Conservation (phyloP, 2,888 invertebrate genomes). For the Seira sanloemensis region DNA sequence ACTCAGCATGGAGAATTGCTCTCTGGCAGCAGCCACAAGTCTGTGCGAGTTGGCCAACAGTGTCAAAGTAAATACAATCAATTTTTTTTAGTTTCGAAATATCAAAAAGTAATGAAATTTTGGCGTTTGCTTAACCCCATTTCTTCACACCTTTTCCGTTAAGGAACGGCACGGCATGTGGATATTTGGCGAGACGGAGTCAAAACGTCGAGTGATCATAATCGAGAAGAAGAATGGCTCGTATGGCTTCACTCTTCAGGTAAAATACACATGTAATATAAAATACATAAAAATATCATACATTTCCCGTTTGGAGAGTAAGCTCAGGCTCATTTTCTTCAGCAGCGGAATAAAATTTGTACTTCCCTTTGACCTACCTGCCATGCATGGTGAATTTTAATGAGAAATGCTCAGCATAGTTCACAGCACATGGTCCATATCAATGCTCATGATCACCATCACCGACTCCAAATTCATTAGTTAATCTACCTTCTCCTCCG, state of each 20-base stretch:
- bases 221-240: conserved; percentile 92
- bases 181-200: conserved; percentile 73
- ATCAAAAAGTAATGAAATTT: not conserved
- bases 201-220: conserved; percentile 86
- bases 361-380: no score
- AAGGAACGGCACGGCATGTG: conserved; percentile 71
- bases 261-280: conserved; percentile 74
- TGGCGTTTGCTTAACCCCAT: not conserved
- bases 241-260: conserved; percentile 95
- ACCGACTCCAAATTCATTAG: no score
- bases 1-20: conserved; percentile 58
- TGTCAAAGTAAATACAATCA: conserved; percentile 61
- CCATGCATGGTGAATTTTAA: no score
- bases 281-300: no score
- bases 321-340: no score
- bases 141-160: not conserved
- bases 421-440: no score
- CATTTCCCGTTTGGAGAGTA: no score
- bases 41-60: conserved; percentile 65
- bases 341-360: no score
- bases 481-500: no score
- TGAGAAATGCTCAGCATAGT: no score
- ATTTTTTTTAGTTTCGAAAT: not conserved
- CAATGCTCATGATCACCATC: no score
- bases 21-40: conserved; percentile 62